Evolutionary conservation across 2,797 vertebrate species (phyloP).

Genomic region (Chaetodon trifasciatus): DNA sequence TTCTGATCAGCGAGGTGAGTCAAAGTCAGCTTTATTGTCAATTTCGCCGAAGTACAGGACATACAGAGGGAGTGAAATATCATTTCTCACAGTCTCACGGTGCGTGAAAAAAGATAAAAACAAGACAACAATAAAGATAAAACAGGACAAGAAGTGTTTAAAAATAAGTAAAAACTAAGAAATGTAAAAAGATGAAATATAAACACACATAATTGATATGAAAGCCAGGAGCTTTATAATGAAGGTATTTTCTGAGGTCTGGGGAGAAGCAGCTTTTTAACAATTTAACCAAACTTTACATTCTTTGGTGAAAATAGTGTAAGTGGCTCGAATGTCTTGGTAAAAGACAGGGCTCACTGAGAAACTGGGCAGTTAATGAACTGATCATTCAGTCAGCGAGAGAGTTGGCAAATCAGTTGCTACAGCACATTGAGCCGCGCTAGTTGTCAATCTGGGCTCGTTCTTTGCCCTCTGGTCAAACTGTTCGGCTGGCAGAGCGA

Average conservation of each 20-base stretch:
- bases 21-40: no score
- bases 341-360: slow-evolving; percentile 18
- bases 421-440: slow-evolving; percentile 41
- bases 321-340: slow-evolving; percentile 8
- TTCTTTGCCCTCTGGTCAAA: slow-evolving; percentile 73
- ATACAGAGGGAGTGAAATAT: no score
- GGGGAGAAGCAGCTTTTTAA: neutral
- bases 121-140: neutral
- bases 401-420: slow-evolving; percentile 47
- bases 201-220: no score
- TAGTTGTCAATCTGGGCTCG: slow-evolving; percentile 50
- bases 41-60: no score
- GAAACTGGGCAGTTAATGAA: slow-evolving; percentile 24
- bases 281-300: neutral
- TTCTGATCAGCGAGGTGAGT: neutral
- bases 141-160: neutral
- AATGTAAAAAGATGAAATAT: no score
- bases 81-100: no score
- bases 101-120: neutral
- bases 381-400: slow-evolving; percentile 51
- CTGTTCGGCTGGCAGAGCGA: slow-evolving; percentile 59
- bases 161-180: no score
- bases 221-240: no score
- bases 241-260: neutral
- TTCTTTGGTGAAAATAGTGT: slow-evolving; percentile 4